phyloP scores from a whole-genome alignment of 2,113 vertebrate genomes.

The Lepidothrix coronata region DNA sequence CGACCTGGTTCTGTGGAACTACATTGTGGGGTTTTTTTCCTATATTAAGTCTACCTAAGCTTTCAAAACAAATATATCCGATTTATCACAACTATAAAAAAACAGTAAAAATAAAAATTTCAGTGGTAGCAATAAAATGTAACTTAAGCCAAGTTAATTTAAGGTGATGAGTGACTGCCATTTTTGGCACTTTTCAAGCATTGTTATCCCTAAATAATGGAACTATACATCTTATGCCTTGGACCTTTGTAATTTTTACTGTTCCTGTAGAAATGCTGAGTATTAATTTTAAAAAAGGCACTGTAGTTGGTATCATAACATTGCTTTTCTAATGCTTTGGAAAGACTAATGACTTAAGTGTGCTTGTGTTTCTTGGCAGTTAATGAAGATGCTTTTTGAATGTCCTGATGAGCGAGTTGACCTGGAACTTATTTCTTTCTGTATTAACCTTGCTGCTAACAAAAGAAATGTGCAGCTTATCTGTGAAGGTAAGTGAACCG shows the following conservation, averaged over 20 bases:
- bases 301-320: not conserved
- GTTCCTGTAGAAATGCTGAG: not conserved
- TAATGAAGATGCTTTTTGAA: constrained; percentile 93
- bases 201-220: not conserved
- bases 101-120: not conserved
- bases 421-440: constrained; percentile 93
- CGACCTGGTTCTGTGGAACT: not conserved
- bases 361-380: constrained; percentile 72
- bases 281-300: not conserved
- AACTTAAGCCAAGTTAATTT: not conserved
- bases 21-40: not conserved
- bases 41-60: not conserved
- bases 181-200: not conserved
- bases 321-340: not conserved
- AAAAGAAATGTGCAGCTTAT: constrained; percentile 92
- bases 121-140: not conserved
- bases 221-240: not conserved
- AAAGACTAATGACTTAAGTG: not conserved
- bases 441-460: constrained; percentile 96
- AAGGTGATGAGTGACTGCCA: not conserved
- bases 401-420: constrained; percentile 84
- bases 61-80: not conserved
- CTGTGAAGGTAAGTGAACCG: constrained; percentile 85
- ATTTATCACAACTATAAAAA: not conserved
- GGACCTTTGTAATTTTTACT: not conserved